A percentile compares a stretch with the other conserved stretches of the same genome.
These are phyloP conservation scores for Hydriomena furcata DNA, from an alignment of 2,888 invertebrate genomes.

Conservation along the genomic window DNA sequence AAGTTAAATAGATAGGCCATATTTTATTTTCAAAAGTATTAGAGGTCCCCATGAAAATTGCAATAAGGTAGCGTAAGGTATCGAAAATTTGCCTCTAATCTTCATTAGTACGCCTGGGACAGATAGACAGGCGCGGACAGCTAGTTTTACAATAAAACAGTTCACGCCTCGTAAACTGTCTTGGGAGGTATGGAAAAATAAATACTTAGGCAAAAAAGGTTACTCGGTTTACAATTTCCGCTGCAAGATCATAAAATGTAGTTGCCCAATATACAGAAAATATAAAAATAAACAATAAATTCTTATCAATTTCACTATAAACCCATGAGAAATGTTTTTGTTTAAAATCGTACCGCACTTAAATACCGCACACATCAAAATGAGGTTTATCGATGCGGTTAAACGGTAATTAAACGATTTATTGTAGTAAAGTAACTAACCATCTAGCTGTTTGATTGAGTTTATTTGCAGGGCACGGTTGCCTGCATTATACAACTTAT, in stretches of 20 bases:
- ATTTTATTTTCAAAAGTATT: too few relatives aligned
- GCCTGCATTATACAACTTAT: too few relatives aligned
- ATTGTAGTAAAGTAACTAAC: not conserved
- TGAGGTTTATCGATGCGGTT: constrained; percentile 6
- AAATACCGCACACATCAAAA: constrained; percentile 28
- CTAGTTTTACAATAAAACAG: too few relatives aligned
- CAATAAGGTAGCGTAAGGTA: too few relatives aligned
- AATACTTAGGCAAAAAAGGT: constrained; percentile 5
- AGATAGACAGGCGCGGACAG: too few relatives aligned
- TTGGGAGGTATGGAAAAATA: constrained; percentile 5
- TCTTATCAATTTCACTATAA: constrained; percentile 55
- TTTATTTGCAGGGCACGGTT: not conserved
- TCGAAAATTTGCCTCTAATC: too few relatives aligned
- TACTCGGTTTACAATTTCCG: constrained; percentile 45
- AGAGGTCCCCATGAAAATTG: too few relatives aligned
- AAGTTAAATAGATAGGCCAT: too few relatives aligned
- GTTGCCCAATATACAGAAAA: constrained; percentile 45
- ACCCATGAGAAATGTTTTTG: constrained; percentile 35
- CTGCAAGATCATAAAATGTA: constrained; percentile 43
- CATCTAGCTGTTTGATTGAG: not conserved
- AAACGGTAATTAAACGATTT: constrained; percentile 6
- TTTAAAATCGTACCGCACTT: constrained; percentile 21
- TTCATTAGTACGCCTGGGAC: too few relatives aligned
- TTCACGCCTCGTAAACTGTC: constrained; percentile 10
- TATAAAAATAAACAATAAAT: constrained; percentile 50